Evolutionary conservation across 1,140 invertebrate genomes (phyloP).

Genomic region (Trachelipus rathkii): DNA sequence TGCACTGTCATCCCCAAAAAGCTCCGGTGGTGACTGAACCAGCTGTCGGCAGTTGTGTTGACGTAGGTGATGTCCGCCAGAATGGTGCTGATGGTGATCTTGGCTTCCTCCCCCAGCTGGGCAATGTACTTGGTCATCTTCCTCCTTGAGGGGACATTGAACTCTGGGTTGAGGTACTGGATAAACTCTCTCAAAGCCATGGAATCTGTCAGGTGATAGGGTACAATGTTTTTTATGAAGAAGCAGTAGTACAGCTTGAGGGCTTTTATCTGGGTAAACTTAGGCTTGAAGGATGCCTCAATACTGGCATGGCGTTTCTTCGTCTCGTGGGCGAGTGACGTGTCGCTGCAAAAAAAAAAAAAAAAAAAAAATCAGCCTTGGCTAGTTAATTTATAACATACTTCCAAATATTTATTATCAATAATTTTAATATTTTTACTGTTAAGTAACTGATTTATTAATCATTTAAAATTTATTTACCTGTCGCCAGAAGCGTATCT

Average conservation of each 20-base stretch:
- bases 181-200: not conserved
- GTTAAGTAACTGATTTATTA: too few relatives aligned
- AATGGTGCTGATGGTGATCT: not conserved
- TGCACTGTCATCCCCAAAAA: conserved; percentile 26
- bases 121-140: conserved; percentile 5
- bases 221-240: conserved; percentile 3
- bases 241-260: conserved; percentile 17
- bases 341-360: too few relatives aligned
- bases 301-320: not conserved
- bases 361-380: not conserved
- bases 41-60: conserved; percentile 25
- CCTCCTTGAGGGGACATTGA: conserved; percentile 1
- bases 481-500: too few relatives aligned
- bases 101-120: conserved; percentile 14
- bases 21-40: conserved; percentile 20
- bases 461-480: too few relatives aligned
- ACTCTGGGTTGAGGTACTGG: conserved; percentile 10
- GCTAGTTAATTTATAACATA: too few relatives aligned
- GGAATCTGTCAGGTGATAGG: not conserved
- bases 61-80: conserved; percentile 16
- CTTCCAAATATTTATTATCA: too few relatives aligned
- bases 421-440: too few relatives aligned
- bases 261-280: conserved; percentile 9
- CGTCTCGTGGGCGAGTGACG: not conserved
- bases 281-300: not conserved